phyloP scores from a whole-genome alignment of 2,888 invertebrate species.

The Ichneumon xanthorius region DNA sequence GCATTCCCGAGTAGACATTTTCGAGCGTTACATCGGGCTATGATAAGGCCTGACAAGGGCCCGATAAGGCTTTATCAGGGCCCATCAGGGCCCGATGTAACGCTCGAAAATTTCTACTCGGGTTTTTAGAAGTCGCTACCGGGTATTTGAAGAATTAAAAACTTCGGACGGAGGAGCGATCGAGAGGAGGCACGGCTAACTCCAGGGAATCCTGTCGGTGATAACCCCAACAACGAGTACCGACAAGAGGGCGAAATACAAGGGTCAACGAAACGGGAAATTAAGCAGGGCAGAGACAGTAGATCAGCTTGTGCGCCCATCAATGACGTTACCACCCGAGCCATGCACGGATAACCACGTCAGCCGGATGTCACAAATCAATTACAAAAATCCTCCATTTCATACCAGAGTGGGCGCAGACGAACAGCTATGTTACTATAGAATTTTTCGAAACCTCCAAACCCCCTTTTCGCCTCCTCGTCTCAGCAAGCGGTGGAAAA shows the following conservation, averaged over 20 bases:
- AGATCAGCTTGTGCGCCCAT: background rate
- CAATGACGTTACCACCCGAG: background rate
- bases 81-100: no score
- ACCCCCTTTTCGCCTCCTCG: no score
- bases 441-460: no score
- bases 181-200: conserved; percentile 7
- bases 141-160: no score
- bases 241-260: background rate
- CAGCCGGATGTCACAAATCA: background rate
- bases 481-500: background rate
- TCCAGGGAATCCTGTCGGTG: no score
- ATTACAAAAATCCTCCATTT: background rate
- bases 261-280: conserved; percentile 3
- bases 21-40: no score
- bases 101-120: no score
- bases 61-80: no score
- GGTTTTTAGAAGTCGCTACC: no score
- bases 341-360: background rate
- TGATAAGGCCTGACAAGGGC: no score
- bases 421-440: background rate
- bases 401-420: background rate
- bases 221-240: no score
- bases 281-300: background rate
- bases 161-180: background rate
- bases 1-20: no score